Conservation (phyloP, 2,797 vertebrate species). For the Sebastes umbrosus region DNA sequence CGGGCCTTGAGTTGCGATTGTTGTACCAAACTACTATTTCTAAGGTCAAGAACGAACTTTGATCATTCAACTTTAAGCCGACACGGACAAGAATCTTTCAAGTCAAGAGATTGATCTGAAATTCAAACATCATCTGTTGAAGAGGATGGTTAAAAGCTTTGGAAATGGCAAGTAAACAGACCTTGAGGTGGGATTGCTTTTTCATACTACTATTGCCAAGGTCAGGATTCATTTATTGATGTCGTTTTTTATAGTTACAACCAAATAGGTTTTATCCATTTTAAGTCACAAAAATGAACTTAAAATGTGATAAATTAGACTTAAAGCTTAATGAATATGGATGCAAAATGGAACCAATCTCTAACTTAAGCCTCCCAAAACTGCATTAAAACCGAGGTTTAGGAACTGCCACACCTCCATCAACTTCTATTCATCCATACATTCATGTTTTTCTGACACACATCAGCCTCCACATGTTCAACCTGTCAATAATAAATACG, state of each 20-base stretch:
- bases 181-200: background rate
- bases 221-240: fast-evolving
- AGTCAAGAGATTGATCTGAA: fast-evolving
- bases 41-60: background rate
- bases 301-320: background rate
- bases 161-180: background rate
- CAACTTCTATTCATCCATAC: background rate
- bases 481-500: background rate
- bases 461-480: background rate
- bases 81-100: background rate
- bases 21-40: background rate
- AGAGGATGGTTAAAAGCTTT: background rate
- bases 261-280: background rate
- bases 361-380: background rate
- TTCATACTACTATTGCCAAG: background rate
- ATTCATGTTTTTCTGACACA: background rate
- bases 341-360: background rate
- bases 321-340: background rate
- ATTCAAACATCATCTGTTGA: background rate
- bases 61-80: background rate
- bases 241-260: background rate
- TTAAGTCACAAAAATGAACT: background rate
- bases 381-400: background rate
- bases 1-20: background rate
- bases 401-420: background rate